Evolutionary conservation across 2,797 vertebrate species (phyloP).

Genomic region (Phoeniculus purpureus): DNA sequence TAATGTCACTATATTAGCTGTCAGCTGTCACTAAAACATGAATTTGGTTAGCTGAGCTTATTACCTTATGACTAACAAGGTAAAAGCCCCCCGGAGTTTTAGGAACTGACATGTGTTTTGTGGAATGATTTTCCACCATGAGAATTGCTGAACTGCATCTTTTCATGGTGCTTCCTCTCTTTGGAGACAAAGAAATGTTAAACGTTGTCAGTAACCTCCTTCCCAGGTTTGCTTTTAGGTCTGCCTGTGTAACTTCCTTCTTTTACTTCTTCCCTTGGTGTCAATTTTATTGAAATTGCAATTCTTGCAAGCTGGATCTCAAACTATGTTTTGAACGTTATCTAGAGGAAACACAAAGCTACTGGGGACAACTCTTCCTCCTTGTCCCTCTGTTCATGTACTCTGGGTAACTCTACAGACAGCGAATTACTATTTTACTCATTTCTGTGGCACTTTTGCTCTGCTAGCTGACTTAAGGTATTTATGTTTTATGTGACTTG

Average conservation of each 20-base stretch:
- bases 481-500: background rate
- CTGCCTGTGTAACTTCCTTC: background rate
- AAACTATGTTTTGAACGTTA: slow-evolving; percentile 15
- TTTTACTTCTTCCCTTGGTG: slow-evolving; percentile 19
- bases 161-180: background rate
- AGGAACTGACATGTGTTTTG: background rate
- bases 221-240: background rate
- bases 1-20: background rate
- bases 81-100: background rate
- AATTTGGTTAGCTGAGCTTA: background rate
- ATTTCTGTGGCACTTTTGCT: background rate
- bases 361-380: background rate
- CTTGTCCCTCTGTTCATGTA: background rate
- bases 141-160: background rate
- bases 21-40: background rate
- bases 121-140: background rate
- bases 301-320: slow-evolving; percentile 17
- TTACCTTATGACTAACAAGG: background rate
- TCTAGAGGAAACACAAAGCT: background rate
- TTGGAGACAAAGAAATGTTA: slow-evolving; percentile 24
- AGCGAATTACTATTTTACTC: slow-evolving; percentile 19
- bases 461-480: background rate
- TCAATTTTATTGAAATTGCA: slow-evolving; percentile 35
- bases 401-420: background rate
- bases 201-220: background rate